phyloP scores from a whole-genome alignment of 2,113 vertebrate species.

The Chloropsis cyanopogon region DNA sequence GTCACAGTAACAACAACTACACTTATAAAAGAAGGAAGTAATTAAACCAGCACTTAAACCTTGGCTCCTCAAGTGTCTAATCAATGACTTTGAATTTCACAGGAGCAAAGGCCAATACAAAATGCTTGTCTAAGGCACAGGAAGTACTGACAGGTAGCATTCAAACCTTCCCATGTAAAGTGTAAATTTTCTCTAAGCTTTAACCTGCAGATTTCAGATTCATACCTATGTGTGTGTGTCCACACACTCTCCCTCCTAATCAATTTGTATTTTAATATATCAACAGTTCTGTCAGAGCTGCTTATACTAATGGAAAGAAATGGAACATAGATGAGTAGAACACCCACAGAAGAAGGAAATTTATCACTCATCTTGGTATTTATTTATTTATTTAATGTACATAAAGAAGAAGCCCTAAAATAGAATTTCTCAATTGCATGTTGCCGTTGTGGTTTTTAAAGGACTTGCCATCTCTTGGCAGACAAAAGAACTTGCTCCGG shows the following conservation, averaged over 20 bases:
- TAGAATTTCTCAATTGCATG: not conserved
- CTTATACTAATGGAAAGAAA: not conserved
- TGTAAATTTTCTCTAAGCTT: not conserved
- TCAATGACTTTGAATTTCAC: not conserved
- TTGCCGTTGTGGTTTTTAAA: not conserved
- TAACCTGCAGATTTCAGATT: not conserved
- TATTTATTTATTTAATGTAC: not conserved
- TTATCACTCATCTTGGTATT: not conserved
- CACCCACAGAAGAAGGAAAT: not conserved
- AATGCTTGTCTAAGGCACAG: not conserved
- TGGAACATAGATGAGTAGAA: not conserved
- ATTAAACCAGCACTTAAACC: slow-evolving; percentile 3
- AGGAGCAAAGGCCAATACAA: not conserved
- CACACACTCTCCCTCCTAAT: not conserved
- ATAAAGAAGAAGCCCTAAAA: not conserved
- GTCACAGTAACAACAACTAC: slow-evolving; percentile 25
- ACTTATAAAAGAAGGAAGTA: slow-evolving; percentile 17
- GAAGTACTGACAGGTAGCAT: not conserved
- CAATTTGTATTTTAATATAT: not conserved
- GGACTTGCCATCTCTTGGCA: not conserved
- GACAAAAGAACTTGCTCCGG: not conserved
- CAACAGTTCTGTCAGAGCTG: not conserved
- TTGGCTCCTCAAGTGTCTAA: not conserved
- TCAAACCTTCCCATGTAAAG: not conserved
- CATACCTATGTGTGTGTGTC: rapidly evolving